Base-by-base conservation (phyloP, 2,888 invertebrate species). In the Uloborus plumipes region DNA sequence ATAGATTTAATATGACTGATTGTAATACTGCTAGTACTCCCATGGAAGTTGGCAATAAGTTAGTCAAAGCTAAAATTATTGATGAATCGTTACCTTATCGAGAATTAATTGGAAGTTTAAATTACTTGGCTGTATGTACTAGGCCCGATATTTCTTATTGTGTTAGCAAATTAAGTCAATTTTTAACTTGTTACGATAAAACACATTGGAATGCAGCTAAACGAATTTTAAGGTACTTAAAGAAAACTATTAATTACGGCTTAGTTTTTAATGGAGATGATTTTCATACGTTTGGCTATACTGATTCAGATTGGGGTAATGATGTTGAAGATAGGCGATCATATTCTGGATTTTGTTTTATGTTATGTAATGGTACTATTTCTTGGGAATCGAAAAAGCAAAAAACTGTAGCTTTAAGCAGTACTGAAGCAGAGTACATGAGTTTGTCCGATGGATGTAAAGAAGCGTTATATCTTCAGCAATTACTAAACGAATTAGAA, bases 371-470 rank as follows among this genome's bases (percentile, higher is more conserved):
- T 58, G 6, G 26, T 3, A 26, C 49, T 9, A 47, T 76, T 67
- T 18, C 59, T 14, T 76, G 67, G 69, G 51, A n/a, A 31, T 18
- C n/a, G 0, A 51, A 49, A 13, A 53, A 69, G 22, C 76, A 76
- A 22, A 14, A 15, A 18, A 70, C 31, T 20, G 76, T 76, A 11
- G 55, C 76, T n/a, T 39, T 76, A 0, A 31, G 59, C 2, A 53
- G 70, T 0, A 71, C 70, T 9, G 77, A 77, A 67, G 69, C 77
- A 2, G 77, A 77, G 47, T 77, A 77, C 50, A 58, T 77, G 13
- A 18, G 59, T 16, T 15, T 67, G 0, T 22, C 50, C 0, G 62
- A 59, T 59, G 59, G 26, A 26, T 26, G 26, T 26, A 26, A 26
- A 4, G 26, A 26, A 26, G 26, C 26, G 26, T 26, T 26, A 4